Evolutionary conservation across 1,140 invertebrate species (phyloP).

Genomic region (Stegodyphus dumicola): DNA sequence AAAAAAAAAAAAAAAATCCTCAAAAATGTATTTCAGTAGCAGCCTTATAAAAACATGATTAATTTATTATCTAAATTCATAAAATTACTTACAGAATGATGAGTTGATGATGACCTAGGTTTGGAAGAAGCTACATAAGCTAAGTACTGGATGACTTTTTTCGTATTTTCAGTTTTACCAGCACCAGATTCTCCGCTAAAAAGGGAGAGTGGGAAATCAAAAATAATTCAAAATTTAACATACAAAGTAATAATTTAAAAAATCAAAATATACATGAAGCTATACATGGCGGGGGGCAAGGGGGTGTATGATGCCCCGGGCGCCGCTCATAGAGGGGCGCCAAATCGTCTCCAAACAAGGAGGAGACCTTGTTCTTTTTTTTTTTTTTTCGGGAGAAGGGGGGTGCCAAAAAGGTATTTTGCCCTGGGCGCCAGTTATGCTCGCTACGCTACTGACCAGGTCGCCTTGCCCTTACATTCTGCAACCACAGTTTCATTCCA

Average conservation of each 20-base stretch:
- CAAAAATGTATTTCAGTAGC: background rate
- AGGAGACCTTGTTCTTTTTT: no score
- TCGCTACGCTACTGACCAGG: no score
- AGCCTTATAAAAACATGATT: background rate
- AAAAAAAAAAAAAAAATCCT: background rate
- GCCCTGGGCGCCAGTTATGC: no score
- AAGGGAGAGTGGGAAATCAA: background rate
- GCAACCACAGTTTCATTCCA: no score
- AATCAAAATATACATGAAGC: background rate
- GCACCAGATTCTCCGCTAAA: slow-evolving; percentile 95
- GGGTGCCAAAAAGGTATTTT: no score
- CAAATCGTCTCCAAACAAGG: no score
- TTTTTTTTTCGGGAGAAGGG: no score
- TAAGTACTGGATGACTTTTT: slow-evolving; percentile 99
- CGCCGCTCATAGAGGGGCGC: no score
- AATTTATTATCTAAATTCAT: background rate
- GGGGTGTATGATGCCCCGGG: no score
- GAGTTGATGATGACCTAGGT: slow-evolving; percentile 70
- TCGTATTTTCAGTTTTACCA: slow-evolving; percentile 99
- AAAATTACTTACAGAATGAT: slow-evolving; percentile 80
- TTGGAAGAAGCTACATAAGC: slow-evolving; percentile 99
- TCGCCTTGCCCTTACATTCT: no score
- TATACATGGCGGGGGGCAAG: no score
- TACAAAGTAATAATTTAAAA: background rate
- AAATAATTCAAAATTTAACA: background rate